These are phyloP conservation scores for Podarcis lilfordi DNA, from an alignment of 2,797 vertebrate genomes.

Conservation along the genomic window DNA sequence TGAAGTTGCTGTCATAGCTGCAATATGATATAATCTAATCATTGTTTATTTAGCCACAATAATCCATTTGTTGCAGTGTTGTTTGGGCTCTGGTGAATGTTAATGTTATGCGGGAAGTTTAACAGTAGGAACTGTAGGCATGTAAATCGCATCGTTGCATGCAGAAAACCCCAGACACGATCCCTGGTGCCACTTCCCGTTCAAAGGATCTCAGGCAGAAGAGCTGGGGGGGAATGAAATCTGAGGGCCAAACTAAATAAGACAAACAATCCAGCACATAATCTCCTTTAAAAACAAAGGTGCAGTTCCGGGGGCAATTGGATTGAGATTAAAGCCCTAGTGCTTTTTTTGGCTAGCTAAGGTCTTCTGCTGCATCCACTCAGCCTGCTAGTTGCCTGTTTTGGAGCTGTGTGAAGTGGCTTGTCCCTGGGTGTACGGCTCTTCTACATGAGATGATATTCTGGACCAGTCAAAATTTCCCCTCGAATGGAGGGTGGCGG, in stretches of 20 bases:
- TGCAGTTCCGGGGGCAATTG: neutral
- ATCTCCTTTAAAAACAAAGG: neutral
- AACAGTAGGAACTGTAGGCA: neutral
- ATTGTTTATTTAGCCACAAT: slow-evolving; percentile 2
- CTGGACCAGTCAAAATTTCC: no score
- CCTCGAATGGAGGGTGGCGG: no score
- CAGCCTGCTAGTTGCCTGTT: no score
- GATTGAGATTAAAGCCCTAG: neutral
- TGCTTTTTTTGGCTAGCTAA: no score
- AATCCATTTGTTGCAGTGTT: neutral
- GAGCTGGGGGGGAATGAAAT: neutral
- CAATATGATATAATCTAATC: neutral
- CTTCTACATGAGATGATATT: no score
- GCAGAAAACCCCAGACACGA: neutral
- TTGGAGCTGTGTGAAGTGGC: no score
- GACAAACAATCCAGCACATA: no score
- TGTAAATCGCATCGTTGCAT: neutral
- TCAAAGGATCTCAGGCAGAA: neutral
- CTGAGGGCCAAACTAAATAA: neutral
- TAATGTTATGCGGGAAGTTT: neutral
- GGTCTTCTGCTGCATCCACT: no score
- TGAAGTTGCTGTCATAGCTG: neutral
- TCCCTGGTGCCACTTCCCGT: neutral
- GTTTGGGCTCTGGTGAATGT: neutral
- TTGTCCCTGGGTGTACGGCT: no score